Conservation (phyloP, 92 coral and sea anemone species). For the Phenganax stokvisi region DNA sequence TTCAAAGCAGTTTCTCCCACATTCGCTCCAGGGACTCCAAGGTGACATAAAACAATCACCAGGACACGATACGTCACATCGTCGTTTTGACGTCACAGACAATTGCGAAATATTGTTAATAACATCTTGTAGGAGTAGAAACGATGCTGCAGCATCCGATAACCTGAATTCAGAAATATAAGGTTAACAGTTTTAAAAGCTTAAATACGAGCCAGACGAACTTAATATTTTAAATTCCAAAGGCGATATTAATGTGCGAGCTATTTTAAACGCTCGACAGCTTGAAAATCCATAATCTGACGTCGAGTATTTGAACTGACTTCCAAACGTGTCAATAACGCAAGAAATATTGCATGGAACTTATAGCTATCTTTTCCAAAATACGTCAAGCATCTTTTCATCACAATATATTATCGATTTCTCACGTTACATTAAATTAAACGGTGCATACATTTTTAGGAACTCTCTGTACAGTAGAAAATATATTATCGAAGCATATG, state of each 20-base stretch:
- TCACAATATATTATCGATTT: no score
- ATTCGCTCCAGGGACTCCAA: slow-evolving; percentile 62
- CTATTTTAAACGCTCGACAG: background rate
- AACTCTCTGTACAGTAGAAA: no score
- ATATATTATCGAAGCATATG: background rate
- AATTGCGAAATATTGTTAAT: slow-evolving; percentile 23
- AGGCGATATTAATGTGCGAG: background rate
- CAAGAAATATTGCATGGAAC: no score
- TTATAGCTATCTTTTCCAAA: no score
- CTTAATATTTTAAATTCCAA: background rate
- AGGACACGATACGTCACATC: slow-evolving; percentile 12
- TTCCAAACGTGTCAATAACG: no score
- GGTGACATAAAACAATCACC: slow-evolving; percentile 48
- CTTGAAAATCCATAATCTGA: no score
- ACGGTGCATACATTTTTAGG: no score
- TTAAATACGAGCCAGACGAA: no score
- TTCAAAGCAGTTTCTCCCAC: slow-evolving; percentile 60
- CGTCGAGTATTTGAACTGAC: no score
- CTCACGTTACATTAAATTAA: no score
- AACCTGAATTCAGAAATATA: background rate
- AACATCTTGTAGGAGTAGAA: background rate
- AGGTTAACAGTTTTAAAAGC: background rate
- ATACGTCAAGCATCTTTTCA: no score
- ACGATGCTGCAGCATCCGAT: background rate
- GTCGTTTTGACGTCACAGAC: slow-evolving; percentile 3